Evolutionary conservation across 1,140 invertebrate species (phyloP), one percentile per base, ranked within the genome.

Genomic region (Radopholus similis): DNA sequence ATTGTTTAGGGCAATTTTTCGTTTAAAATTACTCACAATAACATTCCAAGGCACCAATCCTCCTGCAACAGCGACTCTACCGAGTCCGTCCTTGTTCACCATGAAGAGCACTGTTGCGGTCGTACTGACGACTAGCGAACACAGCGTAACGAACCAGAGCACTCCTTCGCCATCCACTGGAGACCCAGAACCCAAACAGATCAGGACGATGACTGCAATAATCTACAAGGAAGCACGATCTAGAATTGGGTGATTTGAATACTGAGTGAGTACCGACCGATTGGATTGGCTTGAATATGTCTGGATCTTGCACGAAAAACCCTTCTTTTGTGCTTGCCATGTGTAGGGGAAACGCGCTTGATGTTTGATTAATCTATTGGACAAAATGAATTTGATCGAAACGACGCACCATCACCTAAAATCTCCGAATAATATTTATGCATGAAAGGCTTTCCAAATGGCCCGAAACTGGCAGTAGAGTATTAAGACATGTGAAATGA

Each of bases 221-320:
- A 76, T 64, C 72, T 73, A 38, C 18, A 73, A 66, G 26, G 13
- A 26, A 70, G 2, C 1, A 42, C 30, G 35, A 28, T 2, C 11
- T 4, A 71, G 23, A 42, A 21, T n/a, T n/a, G n/a, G n/a, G n/a
- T n/a, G 71, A 4, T 9, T 18, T 35, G 30, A 71, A 49, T n/a
- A 58, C 2, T 2, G 3, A 2, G 42, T 2, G n/a, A n/a, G n/a
- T n/a, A 69, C 55, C 23, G 62, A 73, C 72, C 32, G 74, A 54
- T 34, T 73, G 72, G 11, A 76, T 56, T 1, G 72, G 72, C 23
- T 73, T 73, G 66, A 73, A 73, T 30, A 73, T 37, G 56, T 73
- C 73, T 3, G 72, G 72, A 26, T 73, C 68, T 56, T 64, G 38
- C 37, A 71, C 55, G 34, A 73, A 71, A 51, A 73, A 64, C 35